Evolutionary conservation across 2,113 vertebrate species (phyloP).

Genomic region (Sakesphorus luctuosus): DNA sequence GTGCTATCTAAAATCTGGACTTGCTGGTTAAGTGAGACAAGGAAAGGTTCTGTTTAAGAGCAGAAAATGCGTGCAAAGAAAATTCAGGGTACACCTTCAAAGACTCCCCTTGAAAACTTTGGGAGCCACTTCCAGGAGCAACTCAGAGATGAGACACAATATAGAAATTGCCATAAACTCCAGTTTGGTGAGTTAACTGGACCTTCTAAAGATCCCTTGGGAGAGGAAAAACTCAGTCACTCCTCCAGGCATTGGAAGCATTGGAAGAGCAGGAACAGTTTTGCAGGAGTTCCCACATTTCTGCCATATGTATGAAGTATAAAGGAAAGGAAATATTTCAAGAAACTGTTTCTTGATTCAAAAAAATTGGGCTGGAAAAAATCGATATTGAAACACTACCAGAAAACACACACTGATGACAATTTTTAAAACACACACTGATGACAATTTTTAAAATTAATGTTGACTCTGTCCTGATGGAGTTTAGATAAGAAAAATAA

Average conservation of each 20-base stretch:
- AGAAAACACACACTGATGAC: neutral
- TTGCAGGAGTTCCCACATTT: neutral
- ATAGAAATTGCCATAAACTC: neutral
- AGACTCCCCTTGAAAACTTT: neutral
- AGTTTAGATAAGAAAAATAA: too few relatives aligned
- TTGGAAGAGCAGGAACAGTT: neutral
- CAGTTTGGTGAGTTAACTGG: too few relatives aligned
- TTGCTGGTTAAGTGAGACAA: neutral
- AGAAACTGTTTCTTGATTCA: neutral
- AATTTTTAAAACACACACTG: neutral
- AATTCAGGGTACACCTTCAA: neutral
- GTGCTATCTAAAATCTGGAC: conserved; percentile 25
- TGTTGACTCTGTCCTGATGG: neutral
- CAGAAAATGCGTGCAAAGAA: neutral
- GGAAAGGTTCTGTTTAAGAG: neutral
- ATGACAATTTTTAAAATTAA: neutral
- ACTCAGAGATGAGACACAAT: neutral
- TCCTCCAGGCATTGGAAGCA: neutral
- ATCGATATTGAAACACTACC: neutral
- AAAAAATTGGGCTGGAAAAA: neutral
- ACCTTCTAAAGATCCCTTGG: neutral
- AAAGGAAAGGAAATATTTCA: neutral
- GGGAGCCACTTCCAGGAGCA: neutral
- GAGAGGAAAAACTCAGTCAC: neutral
- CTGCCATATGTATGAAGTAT: rapidly evolving